Conservation (phyloP, 2,888 invertebrate species). For the Phytoseiulus persimilis region DNA sequence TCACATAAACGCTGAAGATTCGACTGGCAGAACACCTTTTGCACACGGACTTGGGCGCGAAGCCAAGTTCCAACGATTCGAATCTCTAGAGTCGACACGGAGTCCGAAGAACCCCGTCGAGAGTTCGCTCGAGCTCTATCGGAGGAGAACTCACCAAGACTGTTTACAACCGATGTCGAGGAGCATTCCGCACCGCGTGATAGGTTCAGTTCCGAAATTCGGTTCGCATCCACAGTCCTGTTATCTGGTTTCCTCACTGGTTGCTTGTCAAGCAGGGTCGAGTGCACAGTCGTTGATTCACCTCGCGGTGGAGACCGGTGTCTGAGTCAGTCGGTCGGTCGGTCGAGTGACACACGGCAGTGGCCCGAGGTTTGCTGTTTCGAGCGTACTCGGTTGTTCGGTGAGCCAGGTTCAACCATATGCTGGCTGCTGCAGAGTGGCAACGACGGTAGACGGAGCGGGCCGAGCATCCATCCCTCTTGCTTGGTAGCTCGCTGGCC, state of each 20-base stretch:
- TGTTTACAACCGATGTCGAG: not conserved
- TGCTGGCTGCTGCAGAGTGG: not conserved
- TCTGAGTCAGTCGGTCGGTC: not conserved
- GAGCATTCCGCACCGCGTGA: not conserved
- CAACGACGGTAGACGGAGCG: constrained; percentile 15
- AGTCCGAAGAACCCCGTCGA: not conserved
- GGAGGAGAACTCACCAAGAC: not conserved
- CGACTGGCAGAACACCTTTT: no score
- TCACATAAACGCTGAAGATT: no score
- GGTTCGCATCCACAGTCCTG: not conserved
- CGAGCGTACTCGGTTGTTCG: not conserved
- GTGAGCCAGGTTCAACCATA: not conserved
- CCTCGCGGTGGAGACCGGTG: not conserved
- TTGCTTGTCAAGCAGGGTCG: not conserved
- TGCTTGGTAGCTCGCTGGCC: not conserved
- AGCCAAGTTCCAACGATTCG: no score
- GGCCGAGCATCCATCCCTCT: constrained; percentile 23
- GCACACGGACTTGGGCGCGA: no score
- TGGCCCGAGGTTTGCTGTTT: not conserved
- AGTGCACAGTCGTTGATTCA: not conserved
- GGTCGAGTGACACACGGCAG: not conserved
- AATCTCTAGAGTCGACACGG: not conserved
- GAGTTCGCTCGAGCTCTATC: not conserved
- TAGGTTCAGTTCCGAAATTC: not conserved
- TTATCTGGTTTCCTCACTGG: not conserved